Conservation (phyloP, 2,113 vertebrate species). For the Alethe castanea region DNA sequence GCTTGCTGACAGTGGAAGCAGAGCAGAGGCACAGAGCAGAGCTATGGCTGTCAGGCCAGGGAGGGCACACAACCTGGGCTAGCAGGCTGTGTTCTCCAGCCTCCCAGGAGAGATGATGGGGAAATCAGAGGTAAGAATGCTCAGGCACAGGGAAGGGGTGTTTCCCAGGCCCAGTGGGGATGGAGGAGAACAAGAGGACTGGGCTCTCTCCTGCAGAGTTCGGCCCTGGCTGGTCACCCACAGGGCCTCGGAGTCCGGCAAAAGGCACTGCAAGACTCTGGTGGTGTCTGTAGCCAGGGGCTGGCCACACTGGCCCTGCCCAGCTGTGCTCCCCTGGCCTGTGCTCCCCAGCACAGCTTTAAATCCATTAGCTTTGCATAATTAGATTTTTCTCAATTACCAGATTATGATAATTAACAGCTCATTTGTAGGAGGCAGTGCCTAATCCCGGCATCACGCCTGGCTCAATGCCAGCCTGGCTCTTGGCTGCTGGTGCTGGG, state of each 20-base stretch:
- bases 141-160: neutral
- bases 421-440: constrained; percentile 76
- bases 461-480: constrained; percentile 23
- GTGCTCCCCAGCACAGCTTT: constrained; percentile 62
- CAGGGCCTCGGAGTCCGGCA: fast-evolving
- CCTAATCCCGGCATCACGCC: constrained; percentile 54
- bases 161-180: neutral
- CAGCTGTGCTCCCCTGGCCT: constrained; percentile 18
- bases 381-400: constrained; percentile 88
- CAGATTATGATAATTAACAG: constrained; percentile 86
- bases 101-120: neutral
- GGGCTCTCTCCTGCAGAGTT: neutral
- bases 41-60: fast-evolving
- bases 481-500: neutral
- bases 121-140: neutral
- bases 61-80: neutral
- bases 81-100: neutral
- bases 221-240: fast-evolving
- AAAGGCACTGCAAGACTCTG: neutral
- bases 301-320: neutral
- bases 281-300: fast-evolving
- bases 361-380: constrained; percentile 81
- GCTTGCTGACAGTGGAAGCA: neutral
- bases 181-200: neutral
- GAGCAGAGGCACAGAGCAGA: neutral